Percentiles rank a stretch among this genome's conserved stretches.
Evolutionary conservation across 2,797 vertebrate genomes (phyloP).

Genomic region (Australoheros facetus): DNA sequence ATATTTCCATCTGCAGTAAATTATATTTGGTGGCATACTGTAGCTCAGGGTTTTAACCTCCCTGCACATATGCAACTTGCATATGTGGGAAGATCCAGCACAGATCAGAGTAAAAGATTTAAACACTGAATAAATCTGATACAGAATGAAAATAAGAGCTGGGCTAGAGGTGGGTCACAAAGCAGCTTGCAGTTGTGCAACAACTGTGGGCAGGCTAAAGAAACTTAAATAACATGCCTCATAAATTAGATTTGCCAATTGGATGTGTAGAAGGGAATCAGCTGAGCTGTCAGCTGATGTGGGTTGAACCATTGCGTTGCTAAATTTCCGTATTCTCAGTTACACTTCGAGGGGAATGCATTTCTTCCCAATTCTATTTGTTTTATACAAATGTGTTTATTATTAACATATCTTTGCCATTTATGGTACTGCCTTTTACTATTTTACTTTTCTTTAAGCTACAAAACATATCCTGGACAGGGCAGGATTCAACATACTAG

Average conservation of each 20-base stretch:
- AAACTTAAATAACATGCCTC: background rate
- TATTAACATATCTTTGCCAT: background rate
- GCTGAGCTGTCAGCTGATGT: background rate
- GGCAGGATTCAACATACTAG: background rate
- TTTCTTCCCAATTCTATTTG: background rate
- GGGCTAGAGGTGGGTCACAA: background rate
- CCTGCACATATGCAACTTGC: background rate
- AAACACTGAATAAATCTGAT: background rate
- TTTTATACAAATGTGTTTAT: background rate
- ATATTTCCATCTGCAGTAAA: background rate
- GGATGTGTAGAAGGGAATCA: too few relatives aligned
- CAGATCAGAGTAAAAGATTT: background rate
- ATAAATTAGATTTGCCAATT: background rate
- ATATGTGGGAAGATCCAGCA: background rate
- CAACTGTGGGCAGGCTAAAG: background rate
- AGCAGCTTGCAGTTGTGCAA: background rate
- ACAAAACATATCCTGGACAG: background rate
- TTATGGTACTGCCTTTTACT: background rate
- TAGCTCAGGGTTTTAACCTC: background rate
- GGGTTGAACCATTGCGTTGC: background rate
- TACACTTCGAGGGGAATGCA: background rate
- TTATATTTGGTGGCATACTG: background rate
- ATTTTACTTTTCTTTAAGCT: background rate
- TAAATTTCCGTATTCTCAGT: background rate
- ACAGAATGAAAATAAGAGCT: background rate